Evolutionary conservation across 2,888 invertebrate species (phyloP).

Genomic region (Cremastobaeus sp.): DNA sequence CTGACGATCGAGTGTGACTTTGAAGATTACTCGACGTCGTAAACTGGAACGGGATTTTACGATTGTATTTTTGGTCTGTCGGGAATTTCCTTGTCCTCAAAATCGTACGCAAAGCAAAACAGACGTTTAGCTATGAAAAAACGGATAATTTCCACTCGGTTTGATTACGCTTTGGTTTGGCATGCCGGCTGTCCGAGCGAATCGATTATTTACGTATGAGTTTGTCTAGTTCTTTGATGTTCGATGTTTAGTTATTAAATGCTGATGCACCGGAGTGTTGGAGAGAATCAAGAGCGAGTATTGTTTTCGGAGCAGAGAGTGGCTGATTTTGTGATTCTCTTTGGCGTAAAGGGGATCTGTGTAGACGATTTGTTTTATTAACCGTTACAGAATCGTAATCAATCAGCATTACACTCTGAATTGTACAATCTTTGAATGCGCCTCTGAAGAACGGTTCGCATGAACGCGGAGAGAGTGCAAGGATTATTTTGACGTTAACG

Average conservation of each 20-base stretch:
- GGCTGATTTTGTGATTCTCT: background rate
- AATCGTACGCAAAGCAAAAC: background rate
- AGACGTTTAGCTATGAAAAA: slow-evolving; percentile 2
- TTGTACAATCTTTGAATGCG: background rate
- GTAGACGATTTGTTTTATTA: slow-evolving; percentile 23
- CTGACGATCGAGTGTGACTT: slow-evolving; percentile 26
- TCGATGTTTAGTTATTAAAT: background rate
- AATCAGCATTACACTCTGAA: slow-evolving; percentile 24
- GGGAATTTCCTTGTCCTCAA: background rate
- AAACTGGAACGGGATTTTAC: slow-evolving; percentile 21
- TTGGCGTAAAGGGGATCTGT: background rate
- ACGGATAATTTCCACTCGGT: background rate
- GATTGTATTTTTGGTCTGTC: slow-evolving; percentile 21
- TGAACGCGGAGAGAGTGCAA: no score
- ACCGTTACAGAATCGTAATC: slow-evolving; percentile 28
- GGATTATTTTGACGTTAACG: background rate
- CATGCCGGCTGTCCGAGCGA: no score
- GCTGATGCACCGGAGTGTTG: background rate
- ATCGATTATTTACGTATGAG: no score
- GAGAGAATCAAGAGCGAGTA: background rate
- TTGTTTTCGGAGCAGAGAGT: no score
- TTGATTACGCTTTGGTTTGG: background rate
- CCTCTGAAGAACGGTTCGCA: no score
- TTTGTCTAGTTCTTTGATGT: no score
- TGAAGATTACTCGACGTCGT: slow-evolving; percentile 31